Evolutionary conservation across 2,113 vertebrate species (phyloP).

Genomic region (Oostethus manadensis): DNA sequence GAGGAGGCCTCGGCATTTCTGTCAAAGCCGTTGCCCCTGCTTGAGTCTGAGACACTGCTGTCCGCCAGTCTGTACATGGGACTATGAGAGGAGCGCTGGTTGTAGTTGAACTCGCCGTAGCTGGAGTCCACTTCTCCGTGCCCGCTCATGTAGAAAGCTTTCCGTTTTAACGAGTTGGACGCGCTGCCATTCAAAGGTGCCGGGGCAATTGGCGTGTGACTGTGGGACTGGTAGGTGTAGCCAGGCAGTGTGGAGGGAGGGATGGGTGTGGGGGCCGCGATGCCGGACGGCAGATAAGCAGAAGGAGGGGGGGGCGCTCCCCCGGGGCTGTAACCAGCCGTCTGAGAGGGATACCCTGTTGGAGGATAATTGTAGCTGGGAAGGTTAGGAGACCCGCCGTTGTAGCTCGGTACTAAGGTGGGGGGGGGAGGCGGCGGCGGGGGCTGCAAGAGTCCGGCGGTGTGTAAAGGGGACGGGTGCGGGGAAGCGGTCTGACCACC

Average conservation of each 20-base stretch:
- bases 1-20: conserved; percentile 88
- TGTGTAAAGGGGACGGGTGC: conserved; percentile 93
- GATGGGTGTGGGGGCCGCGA: conserved; percentile 91
- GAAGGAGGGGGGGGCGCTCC: conserved; percentile 88
- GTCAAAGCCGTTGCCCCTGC: conserved; percentile 92
- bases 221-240: conserved; percentile 93
- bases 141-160: conserved; percentile 98
- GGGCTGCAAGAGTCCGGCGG: conserved; percentile 89
- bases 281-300: conserved; percentile 93
- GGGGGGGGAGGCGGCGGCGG: conserved; percentile 83
- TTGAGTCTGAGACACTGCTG: conserved; percentile 88
- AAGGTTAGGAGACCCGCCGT: conserved; percentile 86
- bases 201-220: conserved; percentile 86
- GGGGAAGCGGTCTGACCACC: conserved; percentile 90
- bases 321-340: conserved; percentile 88
- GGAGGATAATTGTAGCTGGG: conserved; percentile 93
- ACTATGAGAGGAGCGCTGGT: conserved; percentile 95
- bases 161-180: conserved; percentile 94
- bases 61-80: conserved; percentile 96
- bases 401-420: conserved; percentile 91
- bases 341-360: conserved; percentile 90
- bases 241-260: conserved; percentile 89
- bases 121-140: conserved; percentile 96
- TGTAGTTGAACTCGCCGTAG: conserved; percentile 95
- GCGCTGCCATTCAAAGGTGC: conserved; percentile 91